Conservation (phyloP, 2,888 invertebrate species). For the Melanchra persicariae region DNA sequence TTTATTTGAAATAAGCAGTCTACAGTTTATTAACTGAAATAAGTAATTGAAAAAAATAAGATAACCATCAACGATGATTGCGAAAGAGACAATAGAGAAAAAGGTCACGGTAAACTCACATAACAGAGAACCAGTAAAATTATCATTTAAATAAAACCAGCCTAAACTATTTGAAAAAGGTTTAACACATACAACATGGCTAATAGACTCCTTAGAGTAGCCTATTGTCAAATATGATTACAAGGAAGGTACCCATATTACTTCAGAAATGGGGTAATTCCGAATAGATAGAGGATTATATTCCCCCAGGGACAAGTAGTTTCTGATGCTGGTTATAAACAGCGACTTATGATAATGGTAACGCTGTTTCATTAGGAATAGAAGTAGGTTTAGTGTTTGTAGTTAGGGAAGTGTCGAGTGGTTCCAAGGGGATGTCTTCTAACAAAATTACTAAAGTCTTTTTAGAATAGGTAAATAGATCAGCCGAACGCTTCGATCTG, state of each 20-base stretch:
- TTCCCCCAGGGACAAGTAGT: constrained; percentile 51
- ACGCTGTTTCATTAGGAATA: constrained; percentile 54
- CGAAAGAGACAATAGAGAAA: background rate
- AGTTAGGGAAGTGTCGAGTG: constrained; percentile 17
- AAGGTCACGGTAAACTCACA: background rate
- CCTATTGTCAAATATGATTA: constrained; percentile 49
- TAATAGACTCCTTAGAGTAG: constrained; percentile 34
- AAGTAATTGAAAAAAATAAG: too few relatives aligned
- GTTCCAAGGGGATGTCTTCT: background rate
- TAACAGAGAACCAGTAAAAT: background rate
- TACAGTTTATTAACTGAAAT: too few relatives aligned
- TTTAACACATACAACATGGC: constrained; percentile 3
- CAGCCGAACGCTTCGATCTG: too few relatives aligned
- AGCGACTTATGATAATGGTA: constrained; percentile 55
- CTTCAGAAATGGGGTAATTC: constrained; percentile 57
- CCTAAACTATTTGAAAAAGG: constrained; percentile 13
- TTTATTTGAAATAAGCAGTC: too few relatives aligned
- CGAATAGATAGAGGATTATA: constrained; percentile 57
- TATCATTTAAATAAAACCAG: background rate
- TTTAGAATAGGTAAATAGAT: too few relatives aligned
- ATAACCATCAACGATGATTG: background rate
- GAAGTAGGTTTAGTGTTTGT: constrained; percentile 19
- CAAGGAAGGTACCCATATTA: constrained; percentile 32
- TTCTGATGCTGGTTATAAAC: constrained; percentile 45
- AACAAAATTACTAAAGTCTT: background rate